Evolutionary conservation across 2,888 invertebrate species (phyloP).

Genomic region (Sesamia inferens): DNA sequence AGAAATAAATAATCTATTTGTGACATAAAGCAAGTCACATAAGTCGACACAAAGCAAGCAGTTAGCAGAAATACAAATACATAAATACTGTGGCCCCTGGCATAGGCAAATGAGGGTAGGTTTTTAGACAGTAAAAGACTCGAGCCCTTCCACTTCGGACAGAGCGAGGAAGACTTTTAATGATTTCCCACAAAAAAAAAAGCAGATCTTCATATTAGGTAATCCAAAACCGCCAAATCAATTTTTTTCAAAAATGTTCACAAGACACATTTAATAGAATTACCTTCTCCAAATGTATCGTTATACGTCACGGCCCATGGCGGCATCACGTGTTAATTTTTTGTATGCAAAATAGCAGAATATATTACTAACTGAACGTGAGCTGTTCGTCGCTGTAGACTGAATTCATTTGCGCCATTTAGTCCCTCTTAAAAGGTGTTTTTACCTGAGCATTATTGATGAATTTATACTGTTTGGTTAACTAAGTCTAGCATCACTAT

Average conservation of each 20-base stretch:
- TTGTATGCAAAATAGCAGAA: conserved; percentile 56
- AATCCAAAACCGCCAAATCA: neutral
- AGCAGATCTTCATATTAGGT: neutral
- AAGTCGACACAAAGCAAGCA: too few relatives aligned
- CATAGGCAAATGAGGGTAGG: too few relatives aligned
- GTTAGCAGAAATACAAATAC: neutral
- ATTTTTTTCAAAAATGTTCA: conserved; percentile 16
- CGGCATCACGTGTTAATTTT: conserved; percentile 30
- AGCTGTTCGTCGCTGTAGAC: conserved; percentile 31
- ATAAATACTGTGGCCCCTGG: too few relatives aligned
- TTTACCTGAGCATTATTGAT: conserved; percentile 24
- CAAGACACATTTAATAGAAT: conserved; percentile 8
- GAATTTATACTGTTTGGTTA: neutral
- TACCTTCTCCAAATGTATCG: too few relatives aligned
- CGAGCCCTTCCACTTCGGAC: too few relatives aligned
- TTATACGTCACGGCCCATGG: conserved; percentile 24
- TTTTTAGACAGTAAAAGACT: too few relatives aligned
- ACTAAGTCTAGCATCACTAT: neutral
- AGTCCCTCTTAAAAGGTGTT: conserved; percentile 22
- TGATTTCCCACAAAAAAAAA: too few relatives aligned
- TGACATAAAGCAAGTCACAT: neutral
- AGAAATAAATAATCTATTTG: conserved; percentile 7
- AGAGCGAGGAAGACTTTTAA: too few relatives aligned
- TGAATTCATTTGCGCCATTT: conserved; percentile 45
- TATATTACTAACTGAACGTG: conserved; percentile 39